These are phyloP conservation scores for Caenorhabditis angaria DNA, from an alignment of 2,888 invertebrate species.

Conservation along the genomic window DNA sequence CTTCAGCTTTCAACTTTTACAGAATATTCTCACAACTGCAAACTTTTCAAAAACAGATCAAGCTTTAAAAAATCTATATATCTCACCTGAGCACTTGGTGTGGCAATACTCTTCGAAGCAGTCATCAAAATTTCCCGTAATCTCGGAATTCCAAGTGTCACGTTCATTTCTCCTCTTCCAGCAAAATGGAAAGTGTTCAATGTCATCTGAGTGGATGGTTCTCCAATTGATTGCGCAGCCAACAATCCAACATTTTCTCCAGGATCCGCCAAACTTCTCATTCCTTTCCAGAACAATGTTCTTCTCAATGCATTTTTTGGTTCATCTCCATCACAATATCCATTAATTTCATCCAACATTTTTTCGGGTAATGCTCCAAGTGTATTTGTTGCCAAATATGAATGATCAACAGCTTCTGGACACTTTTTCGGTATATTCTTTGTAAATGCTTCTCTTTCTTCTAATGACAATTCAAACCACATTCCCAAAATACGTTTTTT, in stretches of 20 bases:
- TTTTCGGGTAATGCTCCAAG: slow-evolving; percentile 88
- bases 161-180: slow-evolving; percentile 96
- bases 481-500: slow-evolving; percentile 44
- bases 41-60: no score
- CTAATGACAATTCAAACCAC: slow-evolving; percentile 57
- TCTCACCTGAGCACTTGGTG: slow-evolving; percentile 86
- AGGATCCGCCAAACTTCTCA: slow-evolving; percentile 82
- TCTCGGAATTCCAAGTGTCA: slow-evolving; percentile 97
- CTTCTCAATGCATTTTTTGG: slow-evolving; percentile 48
- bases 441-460: slow-evolving; percentile 43
- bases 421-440: slow-evolving; percentile 35
- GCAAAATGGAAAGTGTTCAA: slow-evolving; percentile 99
- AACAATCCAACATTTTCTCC: slow-evolving; percentile 95
- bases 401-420: slow-evolving; percentile 62
- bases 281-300: slow-evolving; percentile 70
- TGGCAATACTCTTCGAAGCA: slow-evolving; percentile 89
- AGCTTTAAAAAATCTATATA: slow-evolving; percentile 79
- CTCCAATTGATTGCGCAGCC: slow-evolving; percentile 97
- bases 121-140: slow-evolving; percentile 94
- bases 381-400: slow-evolving; percentile 80
- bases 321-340: slow-evolving; percentile 57
- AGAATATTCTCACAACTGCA: no score
- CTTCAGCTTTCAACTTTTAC: no score
- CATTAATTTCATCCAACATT: slow-evolving; percentile 77
- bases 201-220: slow-evolving; percentile 99